Base-by-base conservation (phyloP, 2,797 vertebrate species). In the Choloepus didactylus region DNA sequence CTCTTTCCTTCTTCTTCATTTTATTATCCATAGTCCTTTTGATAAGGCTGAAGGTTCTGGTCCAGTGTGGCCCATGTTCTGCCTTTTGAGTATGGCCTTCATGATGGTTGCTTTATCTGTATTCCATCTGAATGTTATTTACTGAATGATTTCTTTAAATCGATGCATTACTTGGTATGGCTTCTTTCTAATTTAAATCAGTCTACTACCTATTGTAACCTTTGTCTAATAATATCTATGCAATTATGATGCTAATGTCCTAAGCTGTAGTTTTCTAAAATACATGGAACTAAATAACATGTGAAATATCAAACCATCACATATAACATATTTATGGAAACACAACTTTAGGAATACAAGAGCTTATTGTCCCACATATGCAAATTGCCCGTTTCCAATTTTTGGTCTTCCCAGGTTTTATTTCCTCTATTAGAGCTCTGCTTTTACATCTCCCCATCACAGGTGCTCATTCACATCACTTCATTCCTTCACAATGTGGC, bases 91-190 rank as follows among this genome's bases (percentile, higher is more conserved):
- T 9, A 67, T 5, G 23, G 29, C 9, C 29, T n/a, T 89, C 66
- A 67, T 60, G 73, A 69, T 80, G 80, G 41, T 62, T 64, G 23
- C 4, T 72, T 60, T 89, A 35, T 66, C 14, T 80, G 1, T 85
- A 59, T 49, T 67, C 35, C 11, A 80, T 29, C 60, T 92, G 73
- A 44, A 75, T 91, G 19, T 64, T 92, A 62, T 54, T 92, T 76
- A 75, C 46, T 56, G 76, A 81, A 75, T 86, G 27, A 64, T 81
- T 75, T 87, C 7, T 94, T 88, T 89, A 89, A 92, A 85, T 62
- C 77, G 87, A 10, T 27, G 59, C 31, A 59, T 6, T 85, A 67
- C n/a, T 15, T 81, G 15, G 15, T 25, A 9, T 75, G 51, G 3
- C 25, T 25, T 62, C 60, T 59, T 94, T 94, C 67, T 41, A 59